Evolutionary conservation across 2,797 vertebrate genomes (phyloP), one percentile per base, ranked within the genome.

Genomic region (Chromis chromis): DNA sequence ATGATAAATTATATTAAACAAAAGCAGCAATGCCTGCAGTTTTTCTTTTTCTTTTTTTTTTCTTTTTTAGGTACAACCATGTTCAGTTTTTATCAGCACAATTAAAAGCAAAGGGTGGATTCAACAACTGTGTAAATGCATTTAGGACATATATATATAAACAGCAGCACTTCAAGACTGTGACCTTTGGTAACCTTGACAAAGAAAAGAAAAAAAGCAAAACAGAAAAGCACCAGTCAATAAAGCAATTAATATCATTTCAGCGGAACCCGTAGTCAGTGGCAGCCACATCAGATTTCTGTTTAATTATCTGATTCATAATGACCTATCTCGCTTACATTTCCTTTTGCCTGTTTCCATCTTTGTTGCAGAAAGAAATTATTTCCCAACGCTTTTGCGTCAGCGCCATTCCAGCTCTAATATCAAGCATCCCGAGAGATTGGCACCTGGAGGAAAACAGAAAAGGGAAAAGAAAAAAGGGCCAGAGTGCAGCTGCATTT

Each of bases 401-500:
- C 83, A 81, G 91, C 67, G 52, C 73, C 90, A 69, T 86, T 93
- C 82, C 66, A 73, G 74, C 85, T 91, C 86, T 95, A 94, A 95
- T 94, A 94, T 92, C 80, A 80, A 78, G 92, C 93, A 76, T 90
- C 89, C 88, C 89, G 54, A 48, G 88, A 94, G 91, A 91, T 86
- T 82, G 88, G 87, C 91, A 92, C 86, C 86, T 90, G 81, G 82
- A 91, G 89, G 85, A 92, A 91, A 89, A 88, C 79, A 84, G 81
- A 86, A 72, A 77, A 70, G 55, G 64, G 52, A 44, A 64, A 60
- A 21, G 54, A 54, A 89, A 89, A 87, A 90, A 91, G 28, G 60
- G 69, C 76, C 82, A 71, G 78, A 91, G 74, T 92, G 88, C 86
- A 82, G 91, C 90, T 87, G 87, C 90, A 94, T 93, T 95, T 95